A percentile compares a stretch with the other conserved stretches of the same genome.
Evolutionary conservation across 2,113 vertebrate species (phyloP).

Genomic region (Seriola aureovittata): DNA sequence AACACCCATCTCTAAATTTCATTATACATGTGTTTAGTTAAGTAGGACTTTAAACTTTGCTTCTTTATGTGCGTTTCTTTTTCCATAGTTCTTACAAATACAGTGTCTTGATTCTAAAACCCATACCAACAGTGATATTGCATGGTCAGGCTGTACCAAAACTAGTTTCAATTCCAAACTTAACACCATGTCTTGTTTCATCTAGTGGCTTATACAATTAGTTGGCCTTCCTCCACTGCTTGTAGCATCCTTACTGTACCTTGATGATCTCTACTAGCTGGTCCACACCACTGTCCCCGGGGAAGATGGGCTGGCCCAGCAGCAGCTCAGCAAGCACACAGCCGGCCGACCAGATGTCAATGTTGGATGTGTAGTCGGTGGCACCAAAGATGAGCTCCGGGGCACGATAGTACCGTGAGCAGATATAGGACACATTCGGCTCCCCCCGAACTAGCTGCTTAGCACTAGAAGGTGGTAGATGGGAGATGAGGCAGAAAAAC

Average conservation of each 20-base stretch:
- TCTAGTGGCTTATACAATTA: background rate
- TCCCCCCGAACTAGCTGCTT: conserved; percentile 94
- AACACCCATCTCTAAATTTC: background rate
- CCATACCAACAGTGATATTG: background rate
- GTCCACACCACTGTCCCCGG: conserved; percentile 94
- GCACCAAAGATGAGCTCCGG: conserved; percentile 96
- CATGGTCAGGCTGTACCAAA: background rate
- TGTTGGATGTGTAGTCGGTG: conserved; percentile 95
- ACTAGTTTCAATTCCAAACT: conserved; percentile 4
- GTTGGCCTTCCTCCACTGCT: conserved; percentile 3
- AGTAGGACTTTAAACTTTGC: background rate
- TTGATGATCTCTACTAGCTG: conserved; percentile 97
- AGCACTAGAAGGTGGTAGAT: conserved; percentile 81
- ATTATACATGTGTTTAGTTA: background rate
- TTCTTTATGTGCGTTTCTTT: background rate
- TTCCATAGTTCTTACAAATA: background rate
- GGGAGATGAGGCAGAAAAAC: conserved; percentile 11
- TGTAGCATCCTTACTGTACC: conserved; percentile 76
- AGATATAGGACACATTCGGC: conserved; percentile 96
- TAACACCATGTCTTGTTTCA: background rate
- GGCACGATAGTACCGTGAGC: conserved; percentile 95
- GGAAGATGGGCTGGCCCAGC: conserved; percentile 94
- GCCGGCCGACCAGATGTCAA: conserved; percentile 95
- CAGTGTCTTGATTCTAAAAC: background rate
- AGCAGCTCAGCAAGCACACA: conserved; percentile 93